Conservation (phyloP, 2,888 invertebrate species). For the Meteorus cinctellus region DNA sequence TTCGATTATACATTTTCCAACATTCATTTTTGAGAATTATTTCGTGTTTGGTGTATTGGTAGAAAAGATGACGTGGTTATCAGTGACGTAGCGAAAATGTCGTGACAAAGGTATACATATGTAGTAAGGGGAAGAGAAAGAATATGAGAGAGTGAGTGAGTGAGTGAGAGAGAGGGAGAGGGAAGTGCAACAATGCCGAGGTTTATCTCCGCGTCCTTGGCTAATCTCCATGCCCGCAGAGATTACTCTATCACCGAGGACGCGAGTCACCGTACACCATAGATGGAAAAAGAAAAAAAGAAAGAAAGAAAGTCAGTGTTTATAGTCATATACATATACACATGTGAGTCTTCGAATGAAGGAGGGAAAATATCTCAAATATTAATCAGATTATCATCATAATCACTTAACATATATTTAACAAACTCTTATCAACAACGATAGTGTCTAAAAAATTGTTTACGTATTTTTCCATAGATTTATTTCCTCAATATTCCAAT, state of each 20-base stretch:
- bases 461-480: too few relatives aligned
- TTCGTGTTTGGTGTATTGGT: background rate
- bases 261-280: constrained; percentile 50
- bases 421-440: constrained; percentile 17
- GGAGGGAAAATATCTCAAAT: too few relatives aligned
- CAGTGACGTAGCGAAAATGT: constrained; percentile 12
- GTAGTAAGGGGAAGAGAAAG: background rate
- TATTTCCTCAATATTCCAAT: too few relatives aligned
- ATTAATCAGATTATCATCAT: too few relatives aligned
- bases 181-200: constrained; percentile 58
- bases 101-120: constrained; percentile 2
- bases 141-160: background rate
- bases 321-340: constrained; percentile 21
- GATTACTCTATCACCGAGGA: constrained; percentile 66
- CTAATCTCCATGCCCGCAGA: constrained; percentile 68
- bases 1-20: background rate
- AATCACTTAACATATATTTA: background rate
- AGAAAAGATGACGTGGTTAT: constrained; percentile 6
- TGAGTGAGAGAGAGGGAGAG: constrained; percentile 17
- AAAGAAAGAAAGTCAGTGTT: background rate
- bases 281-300: constrained; percentile 13
- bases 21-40: background rate
- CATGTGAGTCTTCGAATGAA: constrained; percentile 9
- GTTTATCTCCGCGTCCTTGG: constrained; percentile 72
- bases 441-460: too few relatives aligned